Evolutionary conservation across 1,140 invertebrate genomes (phyloP), one percentile per base, ranked within the genome.

Genomic region (Rhagoletis zephyria): DNA sequence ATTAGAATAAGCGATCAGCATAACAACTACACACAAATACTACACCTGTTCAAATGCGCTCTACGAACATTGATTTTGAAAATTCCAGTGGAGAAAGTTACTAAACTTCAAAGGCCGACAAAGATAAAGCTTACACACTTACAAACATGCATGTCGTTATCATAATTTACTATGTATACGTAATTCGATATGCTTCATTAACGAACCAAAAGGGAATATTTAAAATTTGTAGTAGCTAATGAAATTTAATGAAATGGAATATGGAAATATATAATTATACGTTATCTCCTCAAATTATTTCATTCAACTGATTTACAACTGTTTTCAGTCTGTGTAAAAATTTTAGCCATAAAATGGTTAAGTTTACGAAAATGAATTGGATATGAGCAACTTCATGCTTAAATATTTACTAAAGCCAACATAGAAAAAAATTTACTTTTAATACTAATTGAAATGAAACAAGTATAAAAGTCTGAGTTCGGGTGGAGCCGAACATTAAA

Each of bases 51-150:
- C 59, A 12, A 60, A 16, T 63, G 61, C 61, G 61, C 6, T 6
- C 59, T 7, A 14, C 65, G 30, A 16, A 42, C 40, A 5, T 48
- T 1, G n/a, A 4, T 67, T 67, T 5, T 30, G 6, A 12, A 56
- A 81, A 81, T 81, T 81, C 74, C 74, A 81, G 30, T 81, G 45
- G 45, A 81, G 74, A 81, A 81, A 81, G 74, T 56, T 81, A 81
- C 74, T 74, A 48, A n/a, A 14, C 70, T 1, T 4, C 45, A 48
- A 40, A 42, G 16, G 48, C 45, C 6, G 70, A 74, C 74, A 81
- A 59, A 81, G 5, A 81, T 19, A 19, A 14, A 1, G 45, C n/a
- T 5, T n/a, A 77, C 74, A 48, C 42, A 74, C 5, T 16, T 19
- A 1, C 4, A 77, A 14, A 3, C n/a, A 77, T 51, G 16, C 30